These are phyloP conservation scores for Isaurus tuberculatus DNA, from an alignment of 92 coral and sea anemone species.

Conservation along the genomic window DNA sequence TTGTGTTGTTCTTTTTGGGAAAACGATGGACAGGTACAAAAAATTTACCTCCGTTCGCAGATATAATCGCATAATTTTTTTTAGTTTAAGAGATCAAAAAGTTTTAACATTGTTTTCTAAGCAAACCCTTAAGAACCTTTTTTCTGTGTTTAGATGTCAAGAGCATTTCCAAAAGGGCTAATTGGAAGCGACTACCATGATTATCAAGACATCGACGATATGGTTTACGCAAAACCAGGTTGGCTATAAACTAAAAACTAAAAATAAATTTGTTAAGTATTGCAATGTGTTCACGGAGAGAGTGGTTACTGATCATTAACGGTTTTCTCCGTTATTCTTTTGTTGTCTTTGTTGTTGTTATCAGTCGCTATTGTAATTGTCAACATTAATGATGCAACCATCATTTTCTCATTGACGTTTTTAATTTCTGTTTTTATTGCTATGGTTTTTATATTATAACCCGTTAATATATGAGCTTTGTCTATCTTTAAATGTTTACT, in stretches of 20 bases:
- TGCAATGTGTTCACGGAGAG: neutral
- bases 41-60: too few species aligned
- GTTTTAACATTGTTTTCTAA: too few species aligned
- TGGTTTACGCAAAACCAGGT: slow-evolving; percentile 30
- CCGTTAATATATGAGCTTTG: too few species aligned
- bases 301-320: too few species aligned
- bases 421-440: too few species aligned
- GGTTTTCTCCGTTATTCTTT: neutral
- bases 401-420: too few species aligned
- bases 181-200: slow-evolving; percentile 20
- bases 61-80: too few species aligned
- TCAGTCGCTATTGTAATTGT: neutral
- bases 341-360: neutral
- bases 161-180: neutral
- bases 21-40: too few species aligned
- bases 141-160: neutral
- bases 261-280: neutral
- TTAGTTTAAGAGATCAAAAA: too few species aligned
- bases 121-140: neutral
- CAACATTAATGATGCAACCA: neutral
- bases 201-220: slow-evolving; percentile 40
- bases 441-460: too few species aligned
- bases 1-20: too few species aligned
- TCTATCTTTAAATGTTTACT: too few species aligned
- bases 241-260: neutral